These are phyloP conservation scores for Kryptolebias marmoratus DNA, from an alignment of 2,113 vertebrate species.

Conservation along the genomic window DNA sequence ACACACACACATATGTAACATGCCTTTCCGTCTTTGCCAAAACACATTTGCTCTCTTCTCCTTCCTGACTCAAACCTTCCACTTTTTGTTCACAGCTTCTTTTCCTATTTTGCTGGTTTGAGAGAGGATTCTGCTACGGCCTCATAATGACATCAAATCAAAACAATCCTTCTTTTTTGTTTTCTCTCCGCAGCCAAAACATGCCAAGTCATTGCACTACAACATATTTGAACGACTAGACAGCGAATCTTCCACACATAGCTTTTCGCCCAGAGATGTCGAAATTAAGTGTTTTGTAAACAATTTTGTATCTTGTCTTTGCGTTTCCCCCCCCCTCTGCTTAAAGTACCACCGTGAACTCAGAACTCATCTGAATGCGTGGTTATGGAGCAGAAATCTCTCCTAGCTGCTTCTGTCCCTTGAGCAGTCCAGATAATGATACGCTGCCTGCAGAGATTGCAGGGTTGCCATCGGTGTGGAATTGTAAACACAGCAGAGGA, in stretches of 20 bases:
- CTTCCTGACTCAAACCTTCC: not conserved
- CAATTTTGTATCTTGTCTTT: constrained; percentile 30
- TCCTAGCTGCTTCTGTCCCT: constrained; percentile 52
- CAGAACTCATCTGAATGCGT: constrained; percentile 47
- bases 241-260: constrained; percentile 9
- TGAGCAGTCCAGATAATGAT: constrained; percentile 74
- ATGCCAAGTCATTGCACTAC: not conserved
- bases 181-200: not conserved
- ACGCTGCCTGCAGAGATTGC: constrained; percentile 73
- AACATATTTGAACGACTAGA: constrained; percentile 14
- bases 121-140: constrained; percentile 4
- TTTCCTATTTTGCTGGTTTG: no score
- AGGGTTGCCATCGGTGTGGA: constrained; percentile 73
- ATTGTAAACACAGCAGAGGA: constrained; percentile 74
- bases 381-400: constrained; percentile 45
- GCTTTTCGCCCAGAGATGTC: constrained; percentile 22
- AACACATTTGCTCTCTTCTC: not conserved
- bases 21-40: not conserved
- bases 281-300: constrained; percentile 35
- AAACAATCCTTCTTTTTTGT: constrained; percentile 12
- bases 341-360: constrained; percentile 29
- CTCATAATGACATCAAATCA: constrained; percentile 3
- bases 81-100: not conserved
- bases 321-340: constrained; percentile 14
- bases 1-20: not conserved